phyloP scores from a whole-genome alignment of 2,113 vertebrate species.

The Ictalurus furcatus region DNA sequence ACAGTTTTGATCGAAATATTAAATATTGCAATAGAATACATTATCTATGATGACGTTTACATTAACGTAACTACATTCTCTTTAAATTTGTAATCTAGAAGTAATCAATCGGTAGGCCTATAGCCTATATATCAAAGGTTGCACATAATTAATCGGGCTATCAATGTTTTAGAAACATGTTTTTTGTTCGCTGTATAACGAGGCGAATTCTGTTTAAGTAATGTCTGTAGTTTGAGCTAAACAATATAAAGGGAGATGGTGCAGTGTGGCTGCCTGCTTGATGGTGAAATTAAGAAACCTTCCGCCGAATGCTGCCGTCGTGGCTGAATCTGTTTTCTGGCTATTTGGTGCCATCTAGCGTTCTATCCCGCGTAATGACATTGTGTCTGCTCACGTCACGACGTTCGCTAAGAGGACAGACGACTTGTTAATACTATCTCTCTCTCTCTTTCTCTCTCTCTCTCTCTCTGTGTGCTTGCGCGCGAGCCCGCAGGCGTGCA shows the following conservation, averaged over 20 bases:
- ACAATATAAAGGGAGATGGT: neutral
- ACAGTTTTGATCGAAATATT: neutral
- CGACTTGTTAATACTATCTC: neutral
- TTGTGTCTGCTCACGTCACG: neutral
- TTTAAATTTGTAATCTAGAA: neutral
- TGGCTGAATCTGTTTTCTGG: slow-evolving; percentile 8
- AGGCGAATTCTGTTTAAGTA: neutral
- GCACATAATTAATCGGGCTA: neutral
- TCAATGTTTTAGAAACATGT: neutral
- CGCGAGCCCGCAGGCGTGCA: neutral
- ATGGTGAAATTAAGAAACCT: neutral
- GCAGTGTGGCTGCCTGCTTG: neutral
- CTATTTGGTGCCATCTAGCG: slow-evolving; percentile 59
- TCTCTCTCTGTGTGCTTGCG: neutral
- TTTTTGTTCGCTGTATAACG: neutral
- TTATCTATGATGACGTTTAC: neutral
- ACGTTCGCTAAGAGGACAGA: neutral
- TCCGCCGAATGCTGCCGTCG: neutral
- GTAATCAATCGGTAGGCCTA: neutral
- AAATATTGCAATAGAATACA: neutral
- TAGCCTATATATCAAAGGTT: neutral
- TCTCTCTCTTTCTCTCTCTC: no score
- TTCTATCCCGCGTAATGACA: slow-evolving; percentile 1
- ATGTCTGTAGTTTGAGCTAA: neutral
- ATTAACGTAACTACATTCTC: neutral